Evolutionary conservation across 2,888 invertebrate species (phyloP).

Genomic region (Homarus gammarus): DNA sequence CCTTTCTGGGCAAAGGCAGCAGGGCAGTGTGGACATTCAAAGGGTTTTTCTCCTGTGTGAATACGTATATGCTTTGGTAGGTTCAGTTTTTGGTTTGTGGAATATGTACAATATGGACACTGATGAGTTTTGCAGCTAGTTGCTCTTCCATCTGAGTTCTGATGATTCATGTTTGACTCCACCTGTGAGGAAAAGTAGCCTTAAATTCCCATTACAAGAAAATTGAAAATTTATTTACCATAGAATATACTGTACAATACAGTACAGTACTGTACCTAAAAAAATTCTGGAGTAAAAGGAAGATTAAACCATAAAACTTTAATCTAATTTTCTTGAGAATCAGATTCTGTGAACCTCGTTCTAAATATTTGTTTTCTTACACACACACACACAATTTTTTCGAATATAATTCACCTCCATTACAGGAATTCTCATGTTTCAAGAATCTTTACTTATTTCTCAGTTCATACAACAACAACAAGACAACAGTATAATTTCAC

Average conservation of each 20-base stretch:
- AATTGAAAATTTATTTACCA: not conserved
- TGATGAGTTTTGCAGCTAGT: slow-evolving; percentile 6
- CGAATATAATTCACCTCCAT: too few species aligned
- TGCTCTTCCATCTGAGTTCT: not conserved
- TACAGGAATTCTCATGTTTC: too few species aligned
- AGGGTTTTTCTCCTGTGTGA: slow-evolving; percentile 71
- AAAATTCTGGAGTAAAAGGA: too few species aligned
- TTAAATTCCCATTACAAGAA: not conserved
- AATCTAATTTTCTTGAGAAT: too few species aligned
- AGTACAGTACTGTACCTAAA: not conserved
- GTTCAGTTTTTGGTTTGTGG: slow-evolving; percentile 2
- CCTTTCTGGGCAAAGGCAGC: slow-evolving; percentile 57
- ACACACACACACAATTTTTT: too few species aligned
- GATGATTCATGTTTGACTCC: not conserved
- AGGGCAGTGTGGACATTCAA: slow-evolving; percentile 39
- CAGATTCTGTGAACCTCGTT: too few species aligned
- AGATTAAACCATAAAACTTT: too few species aligned
- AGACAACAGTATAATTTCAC: too few species aligned
- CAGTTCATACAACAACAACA: too few species aligned
- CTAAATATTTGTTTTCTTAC: too few species aligned
- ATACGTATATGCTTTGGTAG: slow-evolving; percentile 21
- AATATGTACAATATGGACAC: slow-evolving; percentile 18
- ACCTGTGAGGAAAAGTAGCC: slow-evolving; percentile 12
- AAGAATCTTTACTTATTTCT: too few species aligned
- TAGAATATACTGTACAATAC: not conserved